Evolutionary conservation across 1,140 invertebrate species (phyloP), one percentile per base, ranked within the genome.

Genomic region (Antheraea pernyi): DNA sequence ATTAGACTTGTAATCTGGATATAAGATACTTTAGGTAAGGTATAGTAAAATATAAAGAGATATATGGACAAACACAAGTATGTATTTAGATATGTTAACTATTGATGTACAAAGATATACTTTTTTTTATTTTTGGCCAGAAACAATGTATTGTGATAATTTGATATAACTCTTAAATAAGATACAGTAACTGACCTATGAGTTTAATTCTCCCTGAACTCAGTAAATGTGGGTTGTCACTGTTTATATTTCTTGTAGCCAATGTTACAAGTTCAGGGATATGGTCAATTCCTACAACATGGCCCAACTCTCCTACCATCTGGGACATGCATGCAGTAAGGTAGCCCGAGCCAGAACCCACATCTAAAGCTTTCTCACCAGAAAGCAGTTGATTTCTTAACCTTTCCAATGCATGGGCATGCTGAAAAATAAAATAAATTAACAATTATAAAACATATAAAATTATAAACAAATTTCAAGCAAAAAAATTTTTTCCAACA

Each of bases 331-430:
- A 99, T n/a, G 97, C 96, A 42, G 98, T 99, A 13, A 99, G 94
- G 89, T 99, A 99, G 7, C 98, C 98, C 84, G 97, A 98, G 19
- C 98, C 98, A 75, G 97, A 99, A 10, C 98, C 98, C 69, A 99
- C 97, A 94, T 99, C 99, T 61, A 99, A 92, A 18, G 97, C 98
- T 85, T 93, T 95, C 46, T 94, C 95, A 60, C 98, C 97, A 79
- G 95, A 95, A 59, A 94, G 91, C 59, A 99, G 89, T 78, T 99
- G 96, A 76, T 97, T 96, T 80, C 96, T 95, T 69, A 99, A 93
- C 62, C 96, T 93, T 93, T 99, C 98, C 77, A 99, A 93, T 61
- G 98, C 98, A 94, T 98, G 96, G 13, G 98, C 98, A 94, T 99
- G 98, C 95, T 95, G 75, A 76, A 87, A n/a, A 86, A 30, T 65